Evolutionary conservation across 2,888 invertebrate genomes (phyloP), one percentile per base, ranked within the genome.

Genomic region (Thereva nobilitata): DNA sequence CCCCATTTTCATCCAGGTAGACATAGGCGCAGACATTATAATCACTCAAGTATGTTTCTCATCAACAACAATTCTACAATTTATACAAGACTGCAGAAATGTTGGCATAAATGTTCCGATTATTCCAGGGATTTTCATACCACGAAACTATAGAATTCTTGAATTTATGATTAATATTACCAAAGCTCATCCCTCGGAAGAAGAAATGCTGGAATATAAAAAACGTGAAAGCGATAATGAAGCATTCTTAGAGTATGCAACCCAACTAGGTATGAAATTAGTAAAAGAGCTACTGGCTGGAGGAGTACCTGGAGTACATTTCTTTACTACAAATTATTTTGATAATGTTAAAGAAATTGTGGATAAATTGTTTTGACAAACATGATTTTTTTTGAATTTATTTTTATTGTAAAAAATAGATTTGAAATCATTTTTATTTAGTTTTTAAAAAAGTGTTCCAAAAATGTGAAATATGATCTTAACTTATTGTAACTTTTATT

Each of bases 1-100:
- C n/a, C n/a, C 23, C 23, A 34, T 44, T 50, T 10, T 45, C 61
- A 67, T 70, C 1, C 65, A 80, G 80, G 72, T 93, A 6, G 85
- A 89, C 47, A 86, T 86, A 47, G 95, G 95, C 0, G 93, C 93
- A 0, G 88, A 95, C 77, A 92, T 93, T 73, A 88, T 96, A 67
- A 86, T 96, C 70, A 93, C 95, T 0, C 95, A 96, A 81, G 85
- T 93, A 40, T 89, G 92, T 78, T 95, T 93, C 76, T 86, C 90
- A 50, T 80, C 86, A 2, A 81, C 85, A 37, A 77, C 82, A 0
- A 90, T 89, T 73, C 82, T 87, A 53, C 79, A 83, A 42, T 95
- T 90, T 77, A 82, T 86, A 1, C 76, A 80, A 23, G 86, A 85
- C 73, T 93, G 92, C 75, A 83, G 87, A 64, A 76, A 79, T 35